Evolutionary conservation across 2,797 vertebrate genomes (phyloP).

Genomic region (Chelon labrosus): DNA sequence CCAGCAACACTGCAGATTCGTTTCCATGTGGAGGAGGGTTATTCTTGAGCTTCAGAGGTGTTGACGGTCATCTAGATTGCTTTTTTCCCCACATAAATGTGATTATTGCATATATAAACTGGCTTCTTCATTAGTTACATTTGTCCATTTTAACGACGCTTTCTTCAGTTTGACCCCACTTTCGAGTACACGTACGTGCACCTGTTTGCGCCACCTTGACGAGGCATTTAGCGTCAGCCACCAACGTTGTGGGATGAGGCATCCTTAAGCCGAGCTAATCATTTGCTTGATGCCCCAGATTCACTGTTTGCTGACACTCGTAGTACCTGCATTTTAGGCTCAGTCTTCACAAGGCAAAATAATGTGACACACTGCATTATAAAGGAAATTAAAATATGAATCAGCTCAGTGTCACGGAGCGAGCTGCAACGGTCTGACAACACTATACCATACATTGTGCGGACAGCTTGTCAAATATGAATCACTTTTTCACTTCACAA

Average conservation of each 20-base stretch:
- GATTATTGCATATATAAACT: too few relatives aligned
- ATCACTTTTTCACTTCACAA: too few relatives aligned
- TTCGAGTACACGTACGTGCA: too few relatives aligned
- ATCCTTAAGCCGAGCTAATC: conserved; percentile 55
- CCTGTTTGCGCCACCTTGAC: neutral
- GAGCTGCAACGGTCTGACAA: neutral
- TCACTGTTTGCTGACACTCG: conserved; percentile 42
- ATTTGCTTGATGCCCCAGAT: conserved; percentile 58
- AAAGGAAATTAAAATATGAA: conserved; percentile 3
- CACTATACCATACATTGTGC: neutral
- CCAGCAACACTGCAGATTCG: conserved; percentile 16
- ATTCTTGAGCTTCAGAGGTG: neutral
- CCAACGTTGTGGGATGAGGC: conserved; percentile 9
- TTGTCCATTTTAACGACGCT: neutral
- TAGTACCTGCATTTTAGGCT: neutral
- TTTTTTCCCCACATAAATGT: neutral
- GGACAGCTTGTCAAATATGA: neutral
- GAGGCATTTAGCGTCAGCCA: neutral
- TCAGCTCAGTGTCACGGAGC: neutral
- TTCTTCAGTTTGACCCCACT: neutral
- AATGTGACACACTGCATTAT: neutral
- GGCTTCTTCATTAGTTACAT: neutral
- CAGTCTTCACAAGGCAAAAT: conserved; percentile 1
- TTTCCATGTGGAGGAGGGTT: conserved; percentile 12
- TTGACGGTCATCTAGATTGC: neutral